Conservation (phyloP, 2,888 invertebrate species). For the Rhabditophanes sp. region DNA sequence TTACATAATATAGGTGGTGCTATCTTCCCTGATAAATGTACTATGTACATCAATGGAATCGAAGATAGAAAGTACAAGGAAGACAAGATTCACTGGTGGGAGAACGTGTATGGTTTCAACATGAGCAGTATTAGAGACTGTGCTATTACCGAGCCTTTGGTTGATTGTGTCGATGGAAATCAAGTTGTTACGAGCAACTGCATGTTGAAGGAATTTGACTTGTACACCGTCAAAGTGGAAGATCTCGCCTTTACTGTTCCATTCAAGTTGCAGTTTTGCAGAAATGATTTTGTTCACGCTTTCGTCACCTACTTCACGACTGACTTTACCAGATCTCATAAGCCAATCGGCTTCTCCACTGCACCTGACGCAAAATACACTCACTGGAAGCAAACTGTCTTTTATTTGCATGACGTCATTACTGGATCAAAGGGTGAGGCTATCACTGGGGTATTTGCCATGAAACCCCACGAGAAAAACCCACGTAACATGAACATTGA, state of each 20-base stretch:
- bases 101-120: constrained; percentile 96
- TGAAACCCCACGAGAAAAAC: constrained; percentile 88
- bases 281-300: constrained; percentile 55
- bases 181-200: constrained; percentile 92
- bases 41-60: constrained; percentile 68
- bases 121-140: constrained; percentile 96
- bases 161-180: constrained; percentile 94
- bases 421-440: constrained; percentile 86
- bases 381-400: constrained; percentile 98
- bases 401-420: constrained; percentile 80
- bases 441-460: constrained; percentile 63
- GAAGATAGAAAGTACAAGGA: constrained; percentile 95
- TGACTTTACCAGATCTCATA: constrained; percentile 98
- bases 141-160: constrained; percentile 90
- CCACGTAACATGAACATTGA: constrained; percentile 87
- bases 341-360: constrained; percentile 90
- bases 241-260: constrained; percentile 80
- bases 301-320: constrained; percentile 87
- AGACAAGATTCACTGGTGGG: constrained; percentile 99
- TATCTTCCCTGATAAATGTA: constrained; percentile 79
- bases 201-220: constrained; percentile 85
- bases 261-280: constrained; percentile 46
- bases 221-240: constrained; percentile 86
- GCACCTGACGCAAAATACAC: constrained; percentile 88
- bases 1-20: no score